Evolutionary conservation across 2,888 invertebrate genomes (phyloP).

Genomic region (Carabus problematicus): DNA sequence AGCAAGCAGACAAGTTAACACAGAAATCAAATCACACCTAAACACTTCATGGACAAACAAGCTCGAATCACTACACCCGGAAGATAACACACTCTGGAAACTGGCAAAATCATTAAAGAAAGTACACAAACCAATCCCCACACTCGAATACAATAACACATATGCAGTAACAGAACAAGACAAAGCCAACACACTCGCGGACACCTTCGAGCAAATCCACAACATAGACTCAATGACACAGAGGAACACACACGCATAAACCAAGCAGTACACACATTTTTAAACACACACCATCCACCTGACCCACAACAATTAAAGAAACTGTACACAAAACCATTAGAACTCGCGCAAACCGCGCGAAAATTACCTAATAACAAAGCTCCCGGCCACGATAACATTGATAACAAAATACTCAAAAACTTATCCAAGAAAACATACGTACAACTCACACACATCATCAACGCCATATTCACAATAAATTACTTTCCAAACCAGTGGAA

Average conservation of each 20-base stretch:
- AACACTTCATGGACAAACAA: conserved; percentile 39
- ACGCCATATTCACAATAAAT: conserved; percentile 37
- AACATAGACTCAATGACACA: too few relatives aligned
- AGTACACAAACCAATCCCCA: conserved; percentile 4
- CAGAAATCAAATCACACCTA: conserved; percentile 19
- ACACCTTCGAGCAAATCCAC: too few relatives aligned
- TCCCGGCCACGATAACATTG: conserved; percentile 44
- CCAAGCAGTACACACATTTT: too few relatives aligned
- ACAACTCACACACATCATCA: conserved; percentile 45
- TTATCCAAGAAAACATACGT: conserved; percentile 44
- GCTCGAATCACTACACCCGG: conserved; percentile 29
- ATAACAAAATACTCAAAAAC: conserved; percentile 46
- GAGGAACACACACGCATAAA: too few relatives aligned
- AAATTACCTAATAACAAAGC: conserved; percentile 43
- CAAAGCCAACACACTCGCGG: too few relatives aligned
- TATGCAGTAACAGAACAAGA: too few relatives aligned
- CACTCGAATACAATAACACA: conserved; percentile 5
- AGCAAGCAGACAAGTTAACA: not conserved
- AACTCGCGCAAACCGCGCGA: conserved; percentile 36
- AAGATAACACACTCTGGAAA: conserved; percentile 36
- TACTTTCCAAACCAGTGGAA: conserved; percentile 47
- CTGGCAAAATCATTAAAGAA: conserved; percentile 14
- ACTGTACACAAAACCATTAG: too few relatives aligned
- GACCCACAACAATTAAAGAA: too few relatives aligned
- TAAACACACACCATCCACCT: too few relatives aligned